Base-by-base conservation (phyloP, 1,140 invertebrate species). In the Thaumatotibia leucotreta region DNA sequence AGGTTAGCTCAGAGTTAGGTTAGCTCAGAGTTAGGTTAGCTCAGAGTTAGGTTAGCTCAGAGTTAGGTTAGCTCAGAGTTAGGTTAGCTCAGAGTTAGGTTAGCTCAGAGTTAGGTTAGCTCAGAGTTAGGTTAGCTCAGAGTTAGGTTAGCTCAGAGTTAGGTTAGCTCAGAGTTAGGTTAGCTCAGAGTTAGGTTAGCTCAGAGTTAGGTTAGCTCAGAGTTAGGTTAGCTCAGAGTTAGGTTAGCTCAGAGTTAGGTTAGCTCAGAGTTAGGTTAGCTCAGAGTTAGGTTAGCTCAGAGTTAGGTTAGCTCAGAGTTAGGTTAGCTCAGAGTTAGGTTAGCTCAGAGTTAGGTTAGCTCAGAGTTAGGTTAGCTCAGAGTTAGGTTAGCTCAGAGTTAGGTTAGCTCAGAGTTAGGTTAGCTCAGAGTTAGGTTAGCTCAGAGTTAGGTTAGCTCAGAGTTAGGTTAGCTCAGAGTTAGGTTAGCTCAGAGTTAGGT, bases 31-130 rank as follows among this genome's bases (percentile, higher is more conserved):
- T 63, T 63, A 63, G 61, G 61, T 63, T 63, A 63, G 61, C 27
- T 63, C 81, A 80, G 77, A n/a, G 79, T 79, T 82, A 76, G 78
- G 79, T 77, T 77, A 75, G 74, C 66, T 72, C 77, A 77, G 70
- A n/a, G 74, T 77, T 76, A 72, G 68, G 65, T 29, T 63, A 32
- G 31, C 27, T 63, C 33, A 63, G 61, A n/a, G 61, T 63, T 33
- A 39, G 61, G 29, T 63, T 33, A 39, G 61, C 10, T 63, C 22
- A 63, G 61, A n/a, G 61, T 63, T 63, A 33, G 61, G 61, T 63
- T 63, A 63, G 61, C 27, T 63, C 33, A 63, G 61, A n/a, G 61
- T 63, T 63, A 63, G 61, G 61, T 63, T 63, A 63, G 61, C 27
- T 63, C 33, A 22, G 33, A n/a, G 61, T 32, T 63, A 33, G 33